These are phyloP conservation scores for Galemys pyrenaicus DNA, from an alignment of 2,113 vertebrate genomes.

Conservation along the genomic window DNA sequence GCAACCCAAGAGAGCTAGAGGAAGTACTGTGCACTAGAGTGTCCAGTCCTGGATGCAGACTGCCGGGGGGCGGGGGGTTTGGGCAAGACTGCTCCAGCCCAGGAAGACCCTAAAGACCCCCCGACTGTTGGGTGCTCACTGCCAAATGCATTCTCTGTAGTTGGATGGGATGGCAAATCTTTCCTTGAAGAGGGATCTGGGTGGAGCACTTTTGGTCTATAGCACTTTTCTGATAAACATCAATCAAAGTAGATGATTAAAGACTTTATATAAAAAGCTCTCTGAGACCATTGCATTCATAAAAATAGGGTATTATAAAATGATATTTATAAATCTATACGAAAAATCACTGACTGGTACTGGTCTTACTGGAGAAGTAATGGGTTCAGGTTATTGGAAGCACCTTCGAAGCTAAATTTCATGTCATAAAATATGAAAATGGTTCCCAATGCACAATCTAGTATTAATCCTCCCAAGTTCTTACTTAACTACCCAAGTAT, in stretches of 20 bases:
- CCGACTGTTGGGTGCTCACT: not conserved
- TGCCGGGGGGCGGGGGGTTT: not conserved
- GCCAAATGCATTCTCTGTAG: not conserved
- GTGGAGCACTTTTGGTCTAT: not conserved
- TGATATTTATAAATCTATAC: not conserved
- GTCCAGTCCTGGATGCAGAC: not conserved
- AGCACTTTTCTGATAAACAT: not conserved
- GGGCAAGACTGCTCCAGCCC: not conserved
- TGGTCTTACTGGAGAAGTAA: not conserved
- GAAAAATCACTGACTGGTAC: not conserved
- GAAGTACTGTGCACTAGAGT: not conserved
- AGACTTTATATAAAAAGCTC: not conserved
- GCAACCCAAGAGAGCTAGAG: not conserved
- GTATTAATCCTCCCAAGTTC: not conserved
- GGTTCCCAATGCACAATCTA: not conserved
- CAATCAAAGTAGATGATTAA: not conserved
- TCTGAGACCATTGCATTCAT: conserved; percentile 19
- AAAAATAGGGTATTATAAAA: not conserved
- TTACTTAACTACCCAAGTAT: not conserved
- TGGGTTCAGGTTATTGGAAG: not conserved
- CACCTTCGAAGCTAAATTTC: not conserved
- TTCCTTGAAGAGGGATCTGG: not conserved
- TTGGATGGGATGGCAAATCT: not conserved
- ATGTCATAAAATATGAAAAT: not conserved
- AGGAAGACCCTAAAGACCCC: not conserved